Percentiles rank a stretch among this genome's conserved stretches.
phyloP scores from a whole-genome alignment of 2,797 vertebrate genomes.

The Avahi laniger region DNA sequence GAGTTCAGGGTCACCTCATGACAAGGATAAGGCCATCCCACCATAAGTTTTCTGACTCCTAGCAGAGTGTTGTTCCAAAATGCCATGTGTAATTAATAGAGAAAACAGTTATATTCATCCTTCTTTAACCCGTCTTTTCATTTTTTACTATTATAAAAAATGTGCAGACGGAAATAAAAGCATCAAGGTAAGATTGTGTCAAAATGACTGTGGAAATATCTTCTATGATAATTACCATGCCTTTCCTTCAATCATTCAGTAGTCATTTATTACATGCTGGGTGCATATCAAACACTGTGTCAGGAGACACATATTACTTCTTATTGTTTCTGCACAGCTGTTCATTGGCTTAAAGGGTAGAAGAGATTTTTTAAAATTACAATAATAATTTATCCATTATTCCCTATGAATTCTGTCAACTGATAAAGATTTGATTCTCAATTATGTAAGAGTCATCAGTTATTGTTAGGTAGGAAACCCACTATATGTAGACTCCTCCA shows the following conservation, averaged over 20 bases:
- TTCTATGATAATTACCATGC: not conserved
- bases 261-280: not conserved
- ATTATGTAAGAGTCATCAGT: not conserved
- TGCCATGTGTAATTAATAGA: not conserved
- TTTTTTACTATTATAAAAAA: not conserved
- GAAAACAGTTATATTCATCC: not conserved
- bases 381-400: not conserved
- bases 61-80: not conserved
- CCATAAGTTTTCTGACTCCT: not conserved
- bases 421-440: conserved; percentile 24
- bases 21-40: not conserved
- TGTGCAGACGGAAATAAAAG: not conserved
- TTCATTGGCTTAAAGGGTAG: not conserved
- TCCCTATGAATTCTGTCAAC: not conserved
- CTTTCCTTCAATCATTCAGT: not conserved
- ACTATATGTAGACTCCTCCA: not conserved
- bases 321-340: not conserved
- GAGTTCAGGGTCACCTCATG: not conserved
- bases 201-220: not conserved
- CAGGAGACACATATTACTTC: not conserved
- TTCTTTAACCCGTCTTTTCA: not conserved
- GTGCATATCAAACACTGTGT: not conserved
- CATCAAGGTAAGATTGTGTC: not conserved
- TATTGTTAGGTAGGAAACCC: not conserved
- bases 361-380: not conserved